Conservation (phyloP, 2,888 invertebrate genomes). For the Loripinus fragilis region DNA sequence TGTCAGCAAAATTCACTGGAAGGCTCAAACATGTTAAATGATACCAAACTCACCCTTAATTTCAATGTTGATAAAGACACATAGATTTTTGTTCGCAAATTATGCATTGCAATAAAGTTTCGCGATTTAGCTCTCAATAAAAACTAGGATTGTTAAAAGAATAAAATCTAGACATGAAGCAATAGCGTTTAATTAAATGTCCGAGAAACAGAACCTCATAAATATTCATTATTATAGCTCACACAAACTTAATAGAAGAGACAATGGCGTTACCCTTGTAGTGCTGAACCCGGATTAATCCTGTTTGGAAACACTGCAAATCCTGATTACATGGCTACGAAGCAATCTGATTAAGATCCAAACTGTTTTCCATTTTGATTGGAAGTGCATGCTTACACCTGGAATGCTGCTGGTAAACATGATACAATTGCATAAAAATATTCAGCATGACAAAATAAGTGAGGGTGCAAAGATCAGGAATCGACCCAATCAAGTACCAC, state of each 20-base stretch:
- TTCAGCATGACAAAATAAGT: too few species aligned
- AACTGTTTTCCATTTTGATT: too few species aligned
- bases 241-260: neutral
- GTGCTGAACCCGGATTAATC: neutral
- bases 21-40: too few species aligned
- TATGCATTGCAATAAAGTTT: slow-evolving; percentile 2
- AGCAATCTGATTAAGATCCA: neutral
- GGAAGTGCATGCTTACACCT: too few species aligned
- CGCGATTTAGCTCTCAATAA: neutral
- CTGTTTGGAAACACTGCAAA: neutral
- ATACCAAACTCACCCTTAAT: too few species aligned
- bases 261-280: neutral
- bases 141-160: neutral
- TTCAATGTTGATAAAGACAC: too few species aligned
- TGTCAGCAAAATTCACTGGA: too few species aligned
- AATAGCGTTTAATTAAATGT: neutral
- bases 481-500: too few species aligned
- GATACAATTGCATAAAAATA: too few species aligned
- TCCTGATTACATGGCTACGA: neutral
- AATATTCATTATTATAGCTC: neutral
- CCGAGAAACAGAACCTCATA: neutral
- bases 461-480: too few species aligned
- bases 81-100: neutral
- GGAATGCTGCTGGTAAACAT: too few species aligned
- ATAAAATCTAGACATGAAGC: slow-evolving; percentile 5